Evolutionary conservation across 2,797 vertebrate genomes (phyloP), one percentile per base, ranked within the genome.

Genomic region (Rhabdomys pumilio): DNA sequence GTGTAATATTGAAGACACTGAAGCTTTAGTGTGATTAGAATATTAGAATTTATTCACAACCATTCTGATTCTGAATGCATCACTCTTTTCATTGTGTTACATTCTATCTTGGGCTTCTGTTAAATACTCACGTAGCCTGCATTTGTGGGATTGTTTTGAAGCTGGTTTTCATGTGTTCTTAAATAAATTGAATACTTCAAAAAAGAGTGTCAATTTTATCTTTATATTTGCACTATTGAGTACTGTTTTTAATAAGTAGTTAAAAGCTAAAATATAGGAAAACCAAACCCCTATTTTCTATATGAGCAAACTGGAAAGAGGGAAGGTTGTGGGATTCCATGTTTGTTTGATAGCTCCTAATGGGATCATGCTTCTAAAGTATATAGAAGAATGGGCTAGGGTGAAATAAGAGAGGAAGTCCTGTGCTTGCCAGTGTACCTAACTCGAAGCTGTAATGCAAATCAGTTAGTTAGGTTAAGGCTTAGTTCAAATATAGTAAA

Each of bases 171-270:
- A 15, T 83, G n/a, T 50, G 41, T 90, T 80, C 72, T 20, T 95
- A 95, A 82, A 90, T 95, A 95, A 95, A 55, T 83, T 80, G 83
- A 94, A 87, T 86, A 73, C 34, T 29, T 63, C 47, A 81, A 93
- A 90, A 95, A 41, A n/a, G 10, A 44, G 24, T 47, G 29, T 72
- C 34, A 69, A 73, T 77, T 92, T 82, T 88, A 67, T 89, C 47
- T 85, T 83, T 94, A 57, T 82, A 72, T 86, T 92, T 90, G 26
- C 44, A n/a, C 88, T 91, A 44, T 47, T 93, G 34, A 91, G 34
- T 76, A 90, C 65, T 93, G 15, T 96, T 96, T 93, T 89, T 57
- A 93, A 47, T 94, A 94, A 95, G 57, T 73, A 88, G 44, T 57
- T 57, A 26, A 83, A 75, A 77, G 22, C 26, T 75, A 61, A 47